Base-by-base conservation (phyloP, 2,888 invertebrate genomes). In the Calephelis perditalis region DNA sequence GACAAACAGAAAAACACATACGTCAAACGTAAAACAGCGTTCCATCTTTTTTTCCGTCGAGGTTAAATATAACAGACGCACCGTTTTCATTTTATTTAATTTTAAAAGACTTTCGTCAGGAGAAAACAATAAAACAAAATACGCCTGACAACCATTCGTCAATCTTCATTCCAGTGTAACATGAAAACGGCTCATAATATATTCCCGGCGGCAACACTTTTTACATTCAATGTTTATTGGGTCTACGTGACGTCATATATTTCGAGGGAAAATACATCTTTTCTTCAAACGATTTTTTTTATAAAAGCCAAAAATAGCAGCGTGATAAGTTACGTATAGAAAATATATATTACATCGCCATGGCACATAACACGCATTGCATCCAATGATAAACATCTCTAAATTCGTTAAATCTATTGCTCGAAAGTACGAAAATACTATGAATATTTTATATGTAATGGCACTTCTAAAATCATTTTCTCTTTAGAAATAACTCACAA, bases 381-480 rank as follows among this genome's bases (percentile, higher is more conserved):
- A 62, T 55, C 45, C 46, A 57, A 60, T 58, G 56, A 67, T 63
- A 63, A 61, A 63, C 26, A 55, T 61, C 49, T 63, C 67, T 71
- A 68, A 64, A 67, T 69, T 63, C 58, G 58, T 67, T 71, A 73
- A 66, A 72, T 71, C 74, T 82, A 82, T 84, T 78, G 78, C 74
- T 79, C 72, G 71, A 67, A 69, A 73, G 79, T 87, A 86, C 70
- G 84, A 87, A 87, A 88, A 88, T 87, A 88, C 82, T 82, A 79
- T 82, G 70, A 69, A 68, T 73, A 72, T 74, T 76, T 77, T 73
- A 76, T 72, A 73, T 63, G 72, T 84, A 87, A 88, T 88, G 87
- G 87, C 87, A 88, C 87, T 84, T 85, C 79, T 80, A 84, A 78
- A 72, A 69, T 67, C 80, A 77, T 78, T 71, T 78, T 73, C 70